A percentile compares a stretch with the other conserved stretches of the same genome.
Evolutionary conservation across 2,113 vertebrate genomes (phyloP).

Genomic region (Connochaetes taurinus): DNA sequence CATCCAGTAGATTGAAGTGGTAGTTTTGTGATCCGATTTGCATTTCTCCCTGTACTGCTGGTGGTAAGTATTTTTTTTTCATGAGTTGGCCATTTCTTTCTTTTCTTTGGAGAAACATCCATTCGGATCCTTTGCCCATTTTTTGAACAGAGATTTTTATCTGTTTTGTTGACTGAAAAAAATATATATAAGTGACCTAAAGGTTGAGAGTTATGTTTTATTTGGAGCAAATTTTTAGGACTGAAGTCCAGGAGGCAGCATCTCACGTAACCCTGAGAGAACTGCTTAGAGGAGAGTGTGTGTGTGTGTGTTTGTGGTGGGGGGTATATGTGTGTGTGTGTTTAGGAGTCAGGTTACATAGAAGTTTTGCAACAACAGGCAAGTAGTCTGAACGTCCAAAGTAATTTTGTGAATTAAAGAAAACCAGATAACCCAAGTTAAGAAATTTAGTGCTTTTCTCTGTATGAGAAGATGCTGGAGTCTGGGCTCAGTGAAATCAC

Average conservation of each 20-base stretch:
- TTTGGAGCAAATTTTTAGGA: neutral
- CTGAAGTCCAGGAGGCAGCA: neutral
- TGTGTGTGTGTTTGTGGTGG: neutral
- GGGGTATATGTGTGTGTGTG: neutral
- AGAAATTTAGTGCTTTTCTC: neutral
- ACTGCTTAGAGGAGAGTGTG: neutral
- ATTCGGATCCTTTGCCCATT: neutral
- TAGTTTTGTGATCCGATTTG: neutral
- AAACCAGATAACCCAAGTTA: neutral
- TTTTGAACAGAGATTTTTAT: neutral
- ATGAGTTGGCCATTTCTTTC: neutral
- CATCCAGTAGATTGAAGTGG: too few relatives aligned
- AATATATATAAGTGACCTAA: neutral
- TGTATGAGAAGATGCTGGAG: neutral
- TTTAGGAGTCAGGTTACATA: neutral
- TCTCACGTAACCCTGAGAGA: neutral
- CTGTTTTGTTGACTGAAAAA: neutral
- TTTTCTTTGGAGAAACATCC: neutral
- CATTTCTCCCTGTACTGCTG: neutral
- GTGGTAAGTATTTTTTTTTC: neutral
- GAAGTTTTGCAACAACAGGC: neutral
- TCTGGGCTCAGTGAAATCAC: neutral
- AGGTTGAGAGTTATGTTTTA: neutral
- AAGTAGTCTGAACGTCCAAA: neutral
- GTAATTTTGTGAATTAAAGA: neutral